These are phyloP conservation scores for Germaria angustata DNA, from an alignment of 2,888 invertebrate genomes.

Conservation along the genomic window DNA sequence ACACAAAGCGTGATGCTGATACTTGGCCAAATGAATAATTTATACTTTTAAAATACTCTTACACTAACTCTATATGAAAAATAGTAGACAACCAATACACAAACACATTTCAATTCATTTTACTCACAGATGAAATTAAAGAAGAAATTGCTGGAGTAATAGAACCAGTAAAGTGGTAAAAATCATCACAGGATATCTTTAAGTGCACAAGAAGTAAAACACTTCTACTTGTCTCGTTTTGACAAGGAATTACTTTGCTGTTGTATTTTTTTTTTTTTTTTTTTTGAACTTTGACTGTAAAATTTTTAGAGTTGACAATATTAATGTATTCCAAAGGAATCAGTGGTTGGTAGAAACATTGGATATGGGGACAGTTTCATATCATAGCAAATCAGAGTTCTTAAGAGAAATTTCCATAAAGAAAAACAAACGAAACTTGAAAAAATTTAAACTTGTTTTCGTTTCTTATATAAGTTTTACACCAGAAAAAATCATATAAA, in stretches of 20 bases:
- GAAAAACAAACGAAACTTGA: too few species aligned
- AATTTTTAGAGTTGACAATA: conserved; percentile 26
- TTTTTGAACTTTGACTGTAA: conserved; percentile 42
- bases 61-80: neutral
- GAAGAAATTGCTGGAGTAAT: neutral
- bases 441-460: too few species aligned
- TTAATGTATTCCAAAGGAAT: neutral
- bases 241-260: neutral
- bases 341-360: neutral
- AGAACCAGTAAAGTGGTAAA: neutral
- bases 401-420: too few species aligned
- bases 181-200: conserved; percentile 34
- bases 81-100: neutral
- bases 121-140: neutral
- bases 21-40: conserved; percentile 64
- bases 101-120: neutral
- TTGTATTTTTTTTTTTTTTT: conserved; percentile 22
- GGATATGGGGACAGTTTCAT: neutral
- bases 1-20: conserved; percentile 52
- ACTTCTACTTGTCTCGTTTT: conserved; percentile 27
- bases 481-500: too few species aligned
- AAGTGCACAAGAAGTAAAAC: conserved; percentile 23
- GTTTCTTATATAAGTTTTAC: too few species aligned
- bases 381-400: too few species aligned
- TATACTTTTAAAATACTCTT: conserved; percentile 46